A percentile compares a stretch with the other conserved stretches of the same genome.
Conservation (phyloP, 1,140 invertebrate genomes). For the Aphis craccivora region DNA sequence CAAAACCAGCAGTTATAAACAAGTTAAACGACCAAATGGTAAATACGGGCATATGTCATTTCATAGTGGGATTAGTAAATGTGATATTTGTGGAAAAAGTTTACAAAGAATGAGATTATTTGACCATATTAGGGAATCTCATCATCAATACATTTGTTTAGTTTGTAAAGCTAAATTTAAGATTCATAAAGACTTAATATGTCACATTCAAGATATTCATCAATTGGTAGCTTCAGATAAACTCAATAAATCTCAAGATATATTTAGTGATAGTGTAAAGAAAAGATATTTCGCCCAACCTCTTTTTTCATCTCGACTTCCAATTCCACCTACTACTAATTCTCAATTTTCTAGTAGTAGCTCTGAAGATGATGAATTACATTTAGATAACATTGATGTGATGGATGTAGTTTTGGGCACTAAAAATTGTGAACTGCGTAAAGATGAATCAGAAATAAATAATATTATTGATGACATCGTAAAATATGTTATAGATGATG, state of each 20-base stretch:
- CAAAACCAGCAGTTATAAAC: conserved; percentile 29
- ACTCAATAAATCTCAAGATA: conserved; percentile 49
- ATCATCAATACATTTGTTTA: conserved; percentile 46
- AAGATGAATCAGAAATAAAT: conserved; percentile 10
- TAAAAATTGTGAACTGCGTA: conserved; percentile 17
- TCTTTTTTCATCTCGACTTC: conserved; percentile 8
- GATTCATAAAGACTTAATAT: conserved; percentile 46
- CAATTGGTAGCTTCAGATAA: conserved; percentile 50
- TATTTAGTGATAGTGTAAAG: conserved; percentile 33
- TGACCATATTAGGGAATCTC: conserved; percentile 43
- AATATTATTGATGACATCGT: not conserved
- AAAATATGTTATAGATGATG: conserved; percentile 28
- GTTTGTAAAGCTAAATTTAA: conserved; percentile 54
- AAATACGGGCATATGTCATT: conserved; percentile 46
- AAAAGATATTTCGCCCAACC: conserved; percentile 51
- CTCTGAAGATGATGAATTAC: conserved; percentile 55
- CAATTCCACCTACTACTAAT: conserved; percentile 24
- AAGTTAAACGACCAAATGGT: conserved; percentile 46
- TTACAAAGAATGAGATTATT: conserved; percentile 48
- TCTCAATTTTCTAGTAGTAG: conserved; percentile 48
- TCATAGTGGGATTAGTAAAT: conserved; percentile 41
- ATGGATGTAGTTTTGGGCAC: conserved; percentile 42
- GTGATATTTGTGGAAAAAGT: conserved; percentile 52
- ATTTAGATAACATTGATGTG: conserved; percentile 45
- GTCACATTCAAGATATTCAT: conserved; percentile 52